These are phyloP conservation scores for Pachliopta kotzebuea DNA, from an alignment of 2,888 invertebrate genomes.

Conservation along the genomic window DNA sequence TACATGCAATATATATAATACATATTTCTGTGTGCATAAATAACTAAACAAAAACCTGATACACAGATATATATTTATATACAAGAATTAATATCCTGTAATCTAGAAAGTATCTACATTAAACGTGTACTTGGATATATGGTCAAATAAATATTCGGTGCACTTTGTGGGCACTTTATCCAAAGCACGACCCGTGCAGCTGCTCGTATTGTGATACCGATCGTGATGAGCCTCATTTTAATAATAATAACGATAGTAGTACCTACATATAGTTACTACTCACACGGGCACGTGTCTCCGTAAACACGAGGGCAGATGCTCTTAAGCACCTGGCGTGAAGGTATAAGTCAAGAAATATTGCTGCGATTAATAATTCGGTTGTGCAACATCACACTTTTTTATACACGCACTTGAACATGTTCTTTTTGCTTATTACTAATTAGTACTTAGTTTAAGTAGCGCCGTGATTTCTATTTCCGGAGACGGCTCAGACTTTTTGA, in stretches of 20 bases:
- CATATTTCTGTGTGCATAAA: no score
- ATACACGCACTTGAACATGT: neutral
- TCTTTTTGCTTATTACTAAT: no score
- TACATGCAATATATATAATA: no score
- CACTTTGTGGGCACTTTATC: neutral
- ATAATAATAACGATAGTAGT: constrained; percentile 6
- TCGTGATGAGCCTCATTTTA: constrained; percentile 2
- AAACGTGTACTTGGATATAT: neutral
- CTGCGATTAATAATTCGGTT: constrained; percentile 6
- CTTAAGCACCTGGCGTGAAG: constrained; percentile 17
- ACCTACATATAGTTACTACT: neutral
- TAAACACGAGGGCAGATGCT: constrained; percentile 19
- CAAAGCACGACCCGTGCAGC: constrained; percentile 3
- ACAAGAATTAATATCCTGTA: no score
- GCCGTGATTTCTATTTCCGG: no score
- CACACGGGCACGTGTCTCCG: constrained; percentile 10
- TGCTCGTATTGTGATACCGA: constrained; percentile 7
- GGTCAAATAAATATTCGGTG: neutral
- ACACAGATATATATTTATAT: no score
- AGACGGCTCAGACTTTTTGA: no score
- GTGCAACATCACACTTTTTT: constrained; percentile 1
- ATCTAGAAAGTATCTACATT: neutral
- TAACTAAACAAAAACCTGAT: no score
- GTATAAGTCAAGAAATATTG: constrained; percentile 6
- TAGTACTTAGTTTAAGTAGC: no score